These are phyloP conservation scores for Hoplodrina ambigua DNA, from an alignment of 2,888 invertebrate genomes.

Conservation along the genomic window DNA sequence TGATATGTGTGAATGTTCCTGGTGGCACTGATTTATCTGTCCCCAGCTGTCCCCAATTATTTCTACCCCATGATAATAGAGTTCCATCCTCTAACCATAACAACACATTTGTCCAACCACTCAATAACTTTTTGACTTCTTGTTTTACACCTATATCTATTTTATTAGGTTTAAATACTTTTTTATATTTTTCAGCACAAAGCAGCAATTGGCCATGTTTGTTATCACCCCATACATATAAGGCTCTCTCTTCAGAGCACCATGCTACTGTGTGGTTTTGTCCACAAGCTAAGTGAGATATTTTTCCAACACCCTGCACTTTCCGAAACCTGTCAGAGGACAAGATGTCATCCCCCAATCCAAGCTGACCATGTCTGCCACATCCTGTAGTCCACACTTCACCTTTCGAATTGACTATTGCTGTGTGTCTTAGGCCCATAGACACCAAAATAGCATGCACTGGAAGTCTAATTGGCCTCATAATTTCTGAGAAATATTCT, in stretches of 20 bases:
- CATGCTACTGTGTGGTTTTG: slow-evolving; percentile 94
- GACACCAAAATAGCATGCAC: slow-evolving; percentile 90
- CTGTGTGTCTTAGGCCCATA: slow-evolving; percentile 93
- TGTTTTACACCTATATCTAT: slow-evolving; percentile 90
- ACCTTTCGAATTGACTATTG: slow-evolving; percentile 91
- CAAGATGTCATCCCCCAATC: slow-evolving; percentile 84
- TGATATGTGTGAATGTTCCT: slow-evolving; percentile 78
- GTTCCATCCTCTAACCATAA: slow-evolving; percentile 91
- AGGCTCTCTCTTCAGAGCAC: slow-evolving; percentile 88
- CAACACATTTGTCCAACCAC: slow-evolving; percentile 95
- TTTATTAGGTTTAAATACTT: slow-evolving; percentile 88
- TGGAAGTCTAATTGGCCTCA: slow-evolving; percentile 81
- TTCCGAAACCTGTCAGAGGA: slow-evolving; percentile 84
- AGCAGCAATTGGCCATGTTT: slow-evolving; percentile 94
- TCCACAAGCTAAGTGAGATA: slow-evolving; percentile 93
- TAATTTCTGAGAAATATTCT: slow-evolving; percentile 80
- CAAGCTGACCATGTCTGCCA: slow-evolving; percentile 93
- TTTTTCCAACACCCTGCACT: slow-evolving; percentile 89
- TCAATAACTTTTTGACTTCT: slow-evolving; percentile 89
- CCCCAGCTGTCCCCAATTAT: slow-evolving; percentile 95
- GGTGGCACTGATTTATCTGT: slow-evolving; percentile 70
- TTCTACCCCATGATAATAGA: slow-evolving; percentile 95
- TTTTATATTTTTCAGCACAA: slow-evolving; percentile 87
- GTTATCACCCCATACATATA: slow-evolving; percentile 95
- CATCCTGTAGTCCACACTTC: slow-evolving; percentile 92